Percentiles rank a stretch among this genome's conserved stretches.
phyloP scores from a whole-genome alignment of 2,113 vertebrate genomes.

The Dendropsophus ebraccatus region DNA sequence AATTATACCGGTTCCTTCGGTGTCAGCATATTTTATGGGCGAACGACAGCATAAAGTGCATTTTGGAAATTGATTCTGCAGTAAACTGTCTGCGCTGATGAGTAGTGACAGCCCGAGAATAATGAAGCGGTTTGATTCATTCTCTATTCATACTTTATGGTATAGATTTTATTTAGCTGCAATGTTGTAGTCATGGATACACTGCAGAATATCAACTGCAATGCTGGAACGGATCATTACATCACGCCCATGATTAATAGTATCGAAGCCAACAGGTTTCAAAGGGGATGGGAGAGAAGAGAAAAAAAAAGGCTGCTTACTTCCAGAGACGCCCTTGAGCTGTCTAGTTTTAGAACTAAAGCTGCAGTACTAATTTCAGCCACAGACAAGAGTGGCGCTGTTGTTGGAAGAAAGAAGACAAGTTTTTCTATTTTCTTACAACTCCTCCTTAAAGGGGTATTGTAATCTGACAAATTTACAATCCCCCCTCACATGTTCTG shows the following conservation, averaged over 20 bases:
- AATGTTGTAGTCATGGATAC: neutral
- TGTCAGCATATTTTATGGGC: slow-evolving; percentile 44
- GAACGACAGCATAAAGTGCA: slow-evolving; percentile 33
- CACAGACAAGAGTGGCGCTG: neutral
- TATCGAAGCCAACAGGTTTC: neutral
- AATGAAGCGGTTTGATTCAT: slow-evolving; percentile 28
- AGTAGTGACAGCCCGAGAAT: slow-evolving; percentile 5
- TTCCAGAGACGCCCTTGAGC: neutral
- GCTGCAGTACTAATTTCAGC: neutral
- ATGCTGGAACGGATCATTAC: neutral
- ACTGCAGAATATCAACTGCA: slow-evolving; percentile 5
- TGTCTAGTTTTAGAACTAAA: neutral
- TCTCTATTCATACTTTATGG: neutral
- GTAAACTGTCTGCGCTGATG: slow-evolving; percentile 29
- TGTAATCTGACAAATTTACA: too few species aligned
- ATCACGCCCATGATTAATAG: neutral
- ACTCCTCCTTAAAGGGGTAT: neutral
- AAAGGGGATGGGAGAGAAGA: neutral
- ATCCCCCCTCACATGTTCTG: too few species aligned
- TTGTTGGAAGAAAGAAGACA: neutral
- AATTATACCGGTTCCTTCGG: neutral
- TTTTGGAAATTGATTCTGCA: slow-evolving; percentile 40
- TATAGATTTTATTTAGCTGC: slow-evolving; percentile 19
- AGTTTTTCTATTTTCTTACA: neutral
- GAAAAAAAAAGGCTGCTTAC: neutral